Evolutionary conservation across 2,888 invertebrate species (phyloP), one percentile per base, ranked within the genome.

Genomic region (Leptinotarsa rubiginosa): DNA sequence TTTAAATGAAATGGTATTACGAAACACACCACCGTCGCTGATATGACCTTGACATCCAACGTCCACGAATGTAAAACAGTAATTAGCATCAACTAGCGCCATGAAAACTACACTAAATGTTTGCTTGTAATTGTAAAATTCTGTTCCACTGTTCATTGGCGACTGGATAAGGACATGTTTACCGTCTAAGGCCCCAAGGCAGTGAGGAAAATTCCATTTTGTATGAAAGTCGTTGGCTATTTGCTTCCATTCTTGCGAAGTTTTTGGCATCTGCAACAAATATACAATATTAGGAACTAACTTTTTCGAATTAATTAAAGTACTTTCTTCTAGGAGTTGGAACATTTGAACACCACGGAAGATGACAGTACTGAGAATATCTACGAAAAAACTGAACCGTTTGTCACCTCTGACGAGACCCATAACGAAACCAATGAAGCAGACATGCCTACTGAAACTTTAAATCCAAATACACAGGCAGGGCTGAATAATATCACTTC

Each of bases 401-500:
- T 73, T 73, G 68, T 62, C 56, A 68, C 73, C 69, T 69, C 64
- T 73, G 69, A n/a, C n/a, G n/a, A n/a, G n/a, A n/a, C n/a, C n/a
- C n/a, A n/a, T n/a, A n/a, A n/a, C n/a, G n/a, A n/a, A n/a, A n/a
- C n/a, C n/a, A n/a, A n/a, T n/a, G n/a, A n/a, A n/a, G n/a, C n/a
- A n/a, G n/a, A n/a, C n/a, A n/a, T n/a, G n/a, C n/a, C n/a, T n/a
- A n/a, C n/a, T n/a, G n/a, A n/a, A n/a, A n/a, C n/a, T n/a, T n/a
- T n/a, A n/a, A n/a, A n/a, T n/a, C n/a, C n/a, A n/a, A n/a, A n/a
- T n/a, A n/a, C n/a, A n/a, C n/a, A n/a, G n/a, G n/a, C n/a, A n/a
- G n/a, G n/a, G n/a, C n/a, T n/a, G n/a, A n/a, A 69, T 70, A 65
- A 73, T 73, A 73, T 64, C 52, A 73, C 73, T 73, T 69, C 69